phyloP scores from a whole-genome alignment of 2,888 invertebrate genomes.

The Brassicogethes aeneus region DNA sequence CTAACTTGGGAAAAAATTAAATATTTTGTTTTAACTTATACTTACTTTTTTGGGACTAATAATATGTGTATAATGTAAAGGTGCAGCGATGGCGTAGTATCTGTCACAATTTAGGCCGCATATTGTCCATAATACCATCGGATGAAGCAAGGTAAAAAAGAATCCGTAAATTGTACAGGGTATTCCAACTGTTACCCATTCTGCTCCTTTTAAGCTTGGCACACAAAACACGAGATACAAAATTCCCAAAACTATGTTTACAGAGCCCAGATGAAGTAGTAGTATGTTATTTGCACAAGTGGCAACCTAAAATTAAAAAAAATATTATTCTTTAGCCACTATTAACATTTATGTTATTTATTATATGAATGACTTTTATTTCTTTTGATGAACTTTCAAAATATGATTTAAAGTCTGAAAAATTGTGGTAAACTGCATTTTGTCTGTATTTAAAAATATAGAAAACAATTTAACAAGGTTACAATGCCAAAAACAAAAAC shows the following conservation, averaged over 20 bases:
- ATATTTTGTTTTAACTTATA: no score
- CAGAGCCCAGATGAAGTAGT: conserved; percentile 61
- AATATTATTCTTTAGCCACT: no score
- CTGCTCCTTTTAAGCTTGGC: conserved; percentile 40
- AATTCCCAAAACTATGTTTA: conserved; percentile 58
- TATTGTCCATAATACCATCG: conserved; percentile 69
- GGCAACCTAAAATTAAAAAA: conserved; percentile 43
- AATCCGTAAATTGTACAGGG: conserved; percentile 58
- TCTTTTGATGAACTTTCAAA: no score
- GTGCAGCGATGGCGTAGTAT: conserved; percentile 72
- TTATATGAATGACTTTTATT: no score
- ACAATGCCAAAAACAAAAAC: no score
- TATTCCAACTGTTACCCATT: conserved; percentile 46
- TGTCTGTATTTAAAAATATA: no score
- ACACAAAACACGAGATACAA: conserved; percentile 50
- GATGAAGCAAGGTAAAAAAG: conserved; percentile 61
- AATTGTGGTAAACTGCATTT: no score
- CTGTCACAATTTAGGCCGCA: conserved; percentile 72
- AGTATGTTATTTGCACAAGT: conserved; percentile 59
- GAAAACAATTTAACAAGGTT: no score
- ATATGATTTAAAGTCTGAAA: no score
- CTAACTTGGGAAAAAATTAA: no score
- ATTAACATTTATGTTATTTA: no score
- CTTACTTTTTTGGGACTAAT: conserved; percentile 61
- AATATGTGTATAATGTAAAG: conserved; percentile 68